Conservation (phyloP, 2,113 vertebrate genomes). For the Bubo scandiacus region DNA sequence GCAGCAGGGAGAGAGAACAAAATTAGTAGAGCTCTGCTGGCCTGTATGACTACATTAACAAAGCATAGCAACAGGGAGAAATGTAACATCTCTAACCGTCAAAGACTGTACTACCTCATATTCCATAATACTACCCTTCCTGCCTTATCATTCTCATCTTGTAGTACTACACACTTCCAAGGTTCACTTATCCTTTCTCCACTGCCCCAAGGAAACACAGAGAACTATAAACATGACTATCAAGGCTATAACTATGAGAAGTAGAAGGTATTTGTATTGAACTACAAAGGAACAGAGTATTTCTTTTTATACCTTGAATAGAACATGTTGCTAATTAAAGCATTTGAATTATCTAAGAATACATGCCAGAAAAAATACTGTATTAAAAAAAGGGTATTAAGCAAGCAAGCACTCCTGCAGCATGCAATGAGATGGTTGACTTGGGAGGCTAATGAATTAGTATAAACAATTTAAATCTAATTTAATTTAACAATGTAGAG, state of each 20-base stretch:
- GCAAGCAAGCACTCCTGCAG: neutral
- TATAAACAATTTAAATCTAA: conserved; percentile 54
- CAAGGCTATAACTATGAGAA: neutral
- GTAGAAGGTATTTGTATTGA: neutral
- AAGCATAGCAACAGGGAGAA: neutral
- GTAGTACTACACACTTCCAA: neutral
- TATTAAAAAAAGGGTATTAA: neutral
- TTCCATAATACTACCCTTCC: neutral
- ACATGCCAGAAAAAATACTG: neutral
- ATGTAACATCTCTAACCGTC: neutral
- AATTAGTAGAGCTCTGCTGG: neutral
- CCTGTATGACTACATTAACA: neutral
- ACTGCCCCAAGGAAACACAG: neutral
- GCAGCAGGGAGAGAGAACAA: neutral
- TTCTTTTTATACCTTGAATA: neutral
- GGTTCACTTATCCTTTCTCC: neutral
- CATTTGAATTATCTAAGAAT: neutral
- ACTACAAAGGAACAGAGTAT: neutral
- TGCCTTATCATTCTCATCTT: neutral
- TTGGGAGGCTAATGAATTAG: conserved; percentile 65
- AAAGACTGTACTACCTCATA: neutral
- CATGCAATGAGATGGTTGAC: conserved; percentile 35
- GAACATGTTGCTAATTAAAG: neutral
- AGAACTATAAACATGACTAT: neutral
- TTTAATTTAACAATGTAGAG: conserved; percentile 63